A percentile compares a stretch with the other conserved stretches of the same genome.
phyloP scores from a whole-genome alignment of 2,113 vertebrate species.

The Thunnus thynnus region DNA sequence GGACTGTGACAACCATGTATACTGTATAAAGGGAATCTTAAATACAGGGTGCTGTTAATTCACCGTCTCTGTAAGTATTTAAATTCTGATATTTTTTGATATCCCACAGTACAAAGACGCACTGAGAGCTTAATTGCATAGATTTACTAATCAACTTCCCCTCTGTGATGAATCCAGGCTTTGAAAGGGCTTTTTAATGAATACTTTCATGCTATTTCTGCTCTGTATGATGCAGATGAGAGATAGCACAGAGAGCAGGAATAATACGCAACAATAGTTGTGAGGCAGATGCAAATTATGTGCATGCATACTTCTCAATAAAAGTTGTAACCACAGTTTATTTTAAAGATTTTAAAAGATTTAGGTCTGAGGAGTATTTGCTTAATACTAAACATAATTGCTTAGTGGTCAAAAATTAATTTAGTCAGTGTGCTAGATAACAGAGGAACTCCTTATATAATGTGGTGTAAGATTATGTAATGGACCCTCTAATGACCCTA shows the following conservation, averaged over 20 bases:
- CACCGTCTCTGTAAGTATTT: not conserved
- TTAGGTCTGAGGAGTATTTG: not conserved
- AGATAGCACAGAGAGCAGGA: not conserved
- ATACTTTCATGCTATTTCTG: conserved; percentile 16
- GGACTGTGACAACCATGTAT: too few relatives aligned
- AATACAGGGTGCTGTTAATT: not conserved
- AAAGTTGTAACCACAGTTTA: not conserved
- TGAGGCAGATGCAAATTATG: not conserved
- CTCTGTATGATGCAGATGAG: not conserved
- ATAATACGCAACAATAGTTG: not conserved
- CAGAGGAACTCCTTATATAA: too few relatives aligned
- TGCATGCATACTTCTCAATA: not conserved
- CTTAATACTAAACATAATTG: too few relatives aligned
- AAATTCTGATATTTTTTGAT: not conserved
- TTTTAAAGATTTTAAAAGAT: not conserved
- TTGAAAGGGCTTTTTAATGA: conserved; percentile 9
- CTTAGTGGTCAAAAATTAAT: too few relatives aligned
- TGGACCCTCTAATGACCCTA: too few relatives aligned
- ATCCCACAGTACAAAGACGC: not conserved
- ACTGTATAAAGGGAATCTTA: too few relatives aligned
- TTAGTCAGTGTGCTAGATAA: too few relatives aligned
- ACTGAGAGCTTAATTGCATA: conserved; percentile 1
- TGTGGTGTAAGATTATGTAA: too few relatives aligned
- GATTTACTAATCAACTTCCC: conserved; percentile 7
- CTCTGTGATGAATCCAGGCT: conserved; percentile 21